Evolutionary conservation across 2,797 vertebrate genomes (phyloP).

Genomic region (Momotus momota): DNA sequence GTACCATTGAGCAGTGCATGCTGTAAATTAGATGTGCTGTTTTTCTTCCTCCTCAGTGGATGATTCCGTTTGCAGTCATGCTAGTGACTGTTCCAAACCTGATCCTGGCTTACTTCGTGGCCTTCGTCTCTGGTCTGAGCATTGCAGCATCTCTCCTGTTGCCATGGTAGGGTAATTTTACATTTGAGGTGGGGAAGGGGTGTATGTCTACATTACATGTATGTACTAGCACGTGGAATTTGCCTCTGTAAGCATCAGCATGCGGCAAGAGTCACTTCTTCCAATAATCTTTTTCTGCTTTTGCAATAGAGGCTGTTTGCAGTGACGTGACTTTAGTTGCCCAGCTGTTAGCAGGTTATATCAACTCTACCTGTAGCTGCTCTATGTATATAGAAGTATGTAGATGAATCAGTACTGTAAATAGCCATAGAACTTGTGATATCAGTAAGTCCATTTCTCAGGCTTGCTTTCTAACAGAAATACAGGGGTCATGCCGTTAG

Average conservation of each 20-base stretch:
- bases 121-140: conserved; percentile 91
- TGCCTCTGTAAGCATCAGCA: not conserved
- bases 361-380: not conserved
- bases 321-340: not conserved
- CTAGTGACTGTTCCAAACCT: conserved; percentile 90
- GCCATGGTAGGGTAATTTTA: conserved; percentile 87
- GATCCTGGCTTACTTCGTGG: conserved; percentile 89
- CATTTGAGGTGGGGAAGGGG: not conserved
- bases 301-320: not conserved
- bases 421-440: not conserved
- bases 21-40: not conserved
- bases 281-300: not conserved
- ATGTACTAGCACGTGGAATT: not conserved
- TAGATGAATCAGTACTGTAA: not conserved
- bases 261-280: not conserved
- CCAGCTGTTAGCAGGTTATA: not conserved
- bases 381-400: not conserved
- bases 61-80: conserved; percentile 93
- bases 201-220: not conserved
- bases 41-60: conserved; percentile 84
- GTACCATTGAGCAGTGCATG: not conserved
- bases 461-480: not conserved
- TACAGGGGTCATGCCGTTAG: not conserved
- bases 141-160: conserved; percentile 92
- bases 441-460: not conserved